phyloP scores from a whole-genome alignment of 2,797 vertebrate genomes.

The Monodelphis domestica region DNA sequence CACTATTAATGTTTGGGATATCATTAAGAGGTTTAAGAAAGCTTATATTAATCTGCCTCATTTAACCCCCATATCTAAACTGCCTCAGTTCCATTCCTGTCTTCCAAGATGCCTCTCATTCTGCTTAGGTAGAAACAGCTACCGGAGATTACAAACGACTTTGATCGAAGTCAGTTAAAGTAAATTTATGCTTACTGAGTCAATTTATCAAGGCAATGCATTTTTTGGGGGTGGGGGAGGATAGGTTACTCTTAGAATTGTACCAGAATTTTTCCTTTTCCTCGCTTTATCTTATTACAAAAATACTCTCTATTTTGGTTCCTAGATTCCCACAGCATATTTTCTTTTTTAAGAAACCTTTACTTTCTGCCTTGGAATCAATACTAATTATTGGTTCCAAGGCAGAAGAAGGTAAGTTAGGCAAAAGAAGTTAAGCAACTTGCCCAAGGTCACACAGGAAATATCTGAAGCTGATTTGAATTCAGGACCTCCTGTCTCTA shows the following conservation, averaged over 20 bases:
- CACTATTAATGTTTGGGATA: constrained; percentile 73
- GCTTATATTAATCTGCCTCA: constrained; percentile 77
- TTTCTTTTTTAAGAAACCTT: neutral
- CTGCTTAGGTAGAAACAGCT: constrained; percentile 68
- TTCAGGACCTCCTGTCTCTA: too few species aligned
- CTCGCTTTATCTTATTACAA: neutral
- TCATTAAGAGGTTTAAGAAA: constrained; percentile 76
- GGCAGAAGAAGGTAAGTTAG: too few species aligned
- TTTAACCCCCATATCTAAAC: constrained; percentile 71
- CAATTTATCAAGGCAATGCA: neutral
- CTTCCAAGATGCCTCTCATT: constrained; percentile 65
- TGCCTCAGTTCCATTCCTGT: constrained; percentile 69
- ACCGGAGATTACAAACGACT: constrained; percentile 54
- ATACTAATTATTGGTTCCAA: too few species aligned
- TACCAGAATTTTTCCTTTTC: neutral
- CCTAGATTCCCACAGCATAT: neutral
- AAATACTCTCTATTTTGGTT: neutral
- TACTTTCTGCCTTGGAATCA: too few species aligned
- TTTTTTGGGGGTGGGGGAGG: neutral
- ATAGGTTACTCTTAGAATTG: neutral
- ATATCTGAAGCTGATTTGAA: too few species aligned
- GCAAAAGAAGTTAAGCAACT: too few species aligned
- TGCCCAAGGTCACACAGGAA: too few species aligned
- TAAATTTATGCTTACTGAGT: constrained; percentile 45
- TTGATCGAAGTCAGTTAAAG: constrained; percentile 70